phyloP scores from a whole-genome alignment of 2,113 vertebrate genomes.

The Lepus americanus region DNA sequence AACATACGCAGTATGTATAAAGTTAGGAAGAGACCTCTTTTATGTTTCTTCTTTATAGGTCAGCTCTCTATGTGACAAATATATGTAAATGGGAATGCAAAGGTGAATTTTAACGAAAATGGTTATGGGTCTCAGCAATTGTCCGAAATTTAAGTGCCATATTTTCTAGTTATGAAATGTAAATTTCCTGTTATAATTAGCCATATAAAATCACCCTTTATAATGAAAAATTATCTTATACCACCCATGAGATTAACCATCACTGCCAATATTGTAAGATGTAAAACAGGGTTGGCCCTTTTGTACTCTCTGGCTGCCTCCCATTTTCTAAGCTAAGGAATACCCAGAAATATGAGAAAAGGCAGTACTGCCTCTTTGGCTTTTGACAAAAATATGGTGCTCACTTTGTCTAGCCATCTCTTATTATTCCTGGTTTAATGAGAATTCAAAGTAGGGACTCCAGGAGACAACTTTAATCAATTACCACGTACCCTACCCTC shows the following conservation, averaged over 20 bases:
- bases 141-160: not conserved
- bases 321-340: slow-evolving; percentile 6
- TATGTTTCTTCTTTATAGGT: not conserved
- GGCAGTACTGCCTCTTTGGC: not conserved
- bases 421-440: not conserved
- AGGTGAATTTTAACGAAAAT: slow-evolving; percentile 8
- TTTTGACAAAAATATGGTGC: not conserved
- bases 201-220: not conserved
- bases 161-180: slow-evolving; percentile 49
- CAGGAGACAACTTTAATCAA: not conserved
- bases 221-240: slow-evolving; percentile 19
- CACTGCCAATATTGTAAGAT: not conserved
- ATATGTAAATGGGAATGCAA: not conserved
- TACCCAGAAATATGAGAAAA: not conserved
- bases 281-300: not conserved
- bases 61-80: not conserved
- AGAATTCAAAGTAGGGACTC: not conserved
- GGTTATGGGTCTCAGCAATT: not conserved
- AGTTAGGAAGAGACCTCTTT: slow-evolving; percentile 11
- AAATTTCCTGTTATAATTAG: not conserved
- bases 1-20: not conserved
- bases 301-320: not conserved
- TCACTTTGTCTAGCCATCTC: not conserved
- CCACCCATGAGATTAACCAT: not conserved
- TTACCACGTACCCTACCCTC: not conserved